Evolutionary conservation across 2,888 invertebrate genomes (phyloP), one percentile per base, ranked within the genome.

Genomic region (Leucophenga maculata): DNA sequence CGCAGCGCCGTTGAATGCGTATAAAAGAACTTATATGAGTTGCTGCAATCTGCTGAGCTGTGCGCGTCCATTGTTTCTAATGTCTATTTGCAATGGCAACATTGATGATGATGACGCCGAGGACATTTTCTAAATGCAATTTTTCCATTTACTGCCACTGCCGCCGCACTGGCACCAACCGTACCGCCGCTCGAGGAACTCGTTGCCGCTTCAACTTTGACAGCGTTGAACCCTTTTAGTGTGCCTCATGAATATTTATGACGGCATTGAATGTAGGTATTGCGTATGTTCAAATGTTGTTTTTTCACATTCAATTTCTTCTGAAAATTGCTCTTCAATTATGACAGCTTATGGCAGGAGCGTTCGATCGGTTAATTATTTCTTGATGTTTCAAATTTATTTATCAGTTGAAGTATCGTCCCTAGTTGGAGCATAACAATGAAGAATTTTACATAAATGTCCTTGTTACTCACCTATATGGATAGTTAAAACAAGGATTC

Each of bases 211-310:
- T 22, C 64, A 69, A 70, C 69, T 77, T 74, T 74, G 81, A 67
- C 75, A 76, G 72, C 69, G 67, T 60, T 59, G 70, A 74, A 72
- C 78, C 82, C 76, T 79, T 80, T 83, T 83, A 80, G 80, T 73
- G 77, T 8, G 39, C n/a, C 77, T 79, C 78, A 84, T 83, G 83
- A 83, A 83, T 83, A 83, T 84, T 83, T 80, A 83, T 83, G 80
- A 69, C 68, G 70, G 69, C 67, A 72, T 71, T 75, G 76, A 60
- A 22, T 22, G 46, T 20, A 69, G 66, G 69, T 39, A 60, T 13
- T 18, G 18, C 60, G 48, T 50, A 32, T 32, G 65, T 57, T 70
- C 65, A 46, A 39, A 69, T 69, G 67, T 48, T 67, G 52, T 66
- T 69, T 46, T 39, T 44, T 55, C 57, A 70, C 68, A 75, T 70